Evolutionary conservation across 1,140 invertebrate species (phyloP).

Genomic region (Cyphomyrmex costatus): DNA sequence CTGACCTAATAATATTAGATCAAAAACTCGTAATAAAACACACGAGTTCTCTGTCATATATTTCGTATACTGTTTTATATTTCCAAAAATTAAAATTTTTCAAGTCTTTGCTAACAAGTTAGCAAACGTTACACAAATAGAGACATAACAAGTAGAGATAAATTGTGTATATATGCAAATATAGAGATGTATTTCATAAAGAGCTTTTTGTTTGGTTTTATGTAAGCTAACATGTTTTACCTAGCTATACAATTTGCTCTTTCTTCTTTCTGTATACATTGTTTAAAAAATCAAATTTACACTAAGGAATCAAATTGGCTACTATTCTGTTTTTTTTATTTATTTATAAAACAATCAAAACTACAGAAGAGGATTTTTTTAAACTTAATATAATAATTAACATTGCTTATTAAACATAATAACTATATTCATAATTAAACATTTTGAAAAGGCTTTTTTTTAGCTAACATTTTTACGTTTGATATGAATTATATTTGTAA

Average conservation of each 20-base stretch:
- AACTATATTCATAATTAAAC: not conserved
- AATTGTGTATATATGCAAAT: conserved; percentile 7
- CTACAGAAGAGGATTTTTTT: not conserved
- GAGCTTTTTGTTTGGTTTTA: conserved; percentile 36
- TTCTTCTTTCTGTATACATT: conserved; percentile 33
- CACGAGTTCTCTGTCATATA: not conserved
- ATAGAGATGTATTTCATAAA: conserved; percentile 36
- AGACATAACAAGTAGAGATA: not conserved
- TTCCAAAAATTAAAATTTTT: conserved; percentile 10
- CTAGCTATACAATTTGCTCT: conserved; percentile 27
- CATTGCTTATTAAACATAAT: not conserved
- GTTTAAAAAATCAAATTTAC: conserved; percentile 13
- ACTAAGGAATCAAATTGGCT: not conserved
- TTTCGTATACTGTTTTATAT: conserved; percentile 23
- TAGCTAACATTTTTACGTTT: not conserved
- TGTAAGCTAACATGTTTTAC: conserved; percentile 26
- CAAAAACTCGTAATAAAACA: conserved; percentile 7
- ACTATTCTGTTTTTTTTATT: not conserved
- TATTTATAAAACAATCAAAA: not conserved
- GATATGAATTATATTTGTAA: not conserved
- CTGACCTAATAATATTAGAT: conserved; percentile 17
- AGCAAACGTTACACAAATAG: conserved; percentile 22
- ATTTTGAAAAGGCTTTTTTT: not conserved
- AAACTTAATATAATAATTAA: not conserved
- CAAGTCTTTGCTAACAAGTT: conserved; percentile 14